phyloP scores from a whole-genome alignment of 2,113 vertebrate genomes.

The Saimiri boliviensis region DNA sequence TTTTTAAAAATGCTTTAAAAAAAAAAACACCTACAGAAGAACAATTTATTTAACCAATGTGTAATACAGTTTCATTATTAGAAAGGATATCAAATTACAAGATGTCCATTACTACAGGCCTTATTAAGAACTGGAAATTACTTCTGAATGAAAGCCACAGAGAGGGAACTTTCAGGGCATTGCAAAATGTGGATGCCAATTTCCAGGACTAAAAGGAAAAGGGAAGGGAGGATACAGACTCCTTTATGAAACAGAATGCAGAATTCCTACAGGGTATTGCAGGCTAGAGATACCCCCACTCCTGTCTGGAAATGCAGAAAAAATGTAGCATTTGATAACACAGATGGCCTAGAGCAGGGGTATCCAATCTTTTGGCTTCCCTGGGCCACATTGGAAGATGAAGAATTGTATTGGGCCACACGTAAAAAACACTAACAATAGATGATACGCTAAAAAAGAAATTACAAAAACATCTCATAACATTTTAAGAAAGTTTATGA shows the following conservation, averaged over 20 bases:
- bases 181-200: not conserved
- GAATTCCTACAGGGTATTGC: not conserved
- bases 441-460: too few relatives aligned
- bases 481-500: too few relatives aligned
- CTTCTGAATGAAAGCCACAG: not conserved
- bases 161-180: not conserved
- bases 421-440: too few relatives aligned
- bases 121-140: not conserved
- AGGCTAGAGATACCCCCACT: not conserved
- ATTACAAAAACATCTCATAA: too few relatives aligned
- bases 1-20: not conserved
- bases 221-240: not conserved
- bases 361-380: too few relatives aligned
- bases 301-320: not conserved
- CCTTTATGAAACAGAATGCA: not conserved
- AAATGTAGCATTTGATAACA: not conserved
- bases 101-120: not conserved
- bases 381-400: too few relatives aligned
- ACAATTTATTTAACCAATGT: conserved; percentile 3
- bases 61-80: not conserved
- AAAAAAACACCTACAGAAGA: not conserved
- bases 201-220: conserved; percentile 22
- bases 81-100: not conserved
- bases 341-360: not conserved
- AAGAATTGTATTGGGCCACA: too few relatives aligned